Evolutionary conservation across 2,888 invertebrate genomes (phyloP).

Genomic region (Thera britannica): DNA sequence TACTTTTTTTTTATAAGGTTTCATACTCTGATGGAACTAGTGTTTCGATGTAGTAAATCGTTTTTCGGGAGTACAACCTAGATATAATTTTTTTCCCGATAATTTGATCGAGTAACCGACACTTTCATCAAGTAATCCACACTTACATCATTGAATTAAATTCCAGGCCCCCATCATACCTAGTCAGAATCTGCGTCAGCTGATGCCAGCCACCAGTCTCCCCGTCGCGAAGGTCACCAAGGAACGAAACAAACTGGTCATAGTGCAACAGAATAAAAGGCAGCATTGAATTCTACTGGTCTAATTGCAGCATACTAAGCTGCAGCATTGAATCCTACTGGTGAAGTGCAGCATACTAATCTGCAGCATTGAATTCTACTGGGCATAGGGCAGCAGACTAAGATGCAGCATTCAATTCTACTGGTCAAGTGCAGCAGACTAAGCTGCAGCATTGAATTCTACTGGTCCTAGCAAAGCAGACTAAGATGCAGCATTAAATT

Average conservation of each 20-base stretch:
- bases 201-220: constrained; percentile 86
- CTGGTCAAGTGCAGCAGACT: constrained; percentile 89
- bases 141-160: background rate
- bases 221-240: constrained; percentile 92
- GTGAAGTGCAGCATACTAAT: constrained; percentile 89
- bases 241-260: constrained; percentile 93
- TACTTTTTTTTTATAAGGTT: too few species aligned
- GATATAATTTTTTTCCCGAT: too few species aligned
- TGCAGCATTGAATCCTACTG: constrained; percentile 58
- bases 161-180: constrained; percentile 84
- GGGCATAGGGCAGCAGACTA: background rate
- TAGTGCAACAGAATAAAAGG: constrained; percentile 87
- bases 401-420: constrained; percentile 12
- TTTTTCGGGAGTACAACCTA: too few species aligned
- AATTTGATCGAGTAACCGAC: too few species aligned
- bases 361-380: constrained; percentile 49
- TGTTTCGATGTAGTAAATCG: too few species aligned
- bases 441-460: constrained; percentile 53
- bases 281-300: constrained; percentile 37
- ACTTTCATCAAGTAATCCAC: too few species aligned
- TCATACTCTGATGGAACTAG: too few species aligned
- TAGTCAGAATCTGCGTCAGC: constrained; percentile 88
- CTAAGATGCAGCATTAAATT: too few species aligned
- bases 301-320: background rate
- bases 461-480: too few species aligned